phyloP scores from a whole-genome alignment of 2,113 vertebrate species.

The Isichthys henryi region DNA sequence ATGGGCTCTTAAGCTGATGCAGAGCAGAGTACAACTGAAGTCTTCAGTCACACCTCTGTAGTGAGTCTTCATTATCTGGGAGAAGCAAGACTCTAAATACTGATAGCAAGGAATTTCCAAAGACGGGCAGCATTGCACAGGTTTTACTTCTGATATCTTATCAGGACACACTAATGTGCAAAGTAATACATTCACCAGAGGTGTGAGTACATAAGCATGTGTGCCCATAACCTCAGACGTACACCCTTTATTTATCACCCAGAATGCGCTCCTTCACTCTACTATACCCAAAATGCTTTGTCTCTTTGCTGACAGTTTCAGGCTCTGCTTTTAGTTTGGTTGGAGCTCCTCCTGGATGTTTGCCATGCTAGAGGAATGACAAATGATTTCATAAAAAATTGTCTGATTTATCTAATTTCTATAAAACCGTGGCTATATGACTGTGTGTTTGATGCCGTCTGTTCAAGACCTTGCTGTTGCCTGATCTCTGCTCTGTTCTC shows the following conservation, averaged over 20 bases:
- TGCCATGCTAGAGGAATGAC: neutral
- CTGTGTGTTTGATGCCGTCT: neutral
- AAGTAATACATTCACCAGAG: neutral
- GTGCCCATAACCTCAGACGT: neutral
- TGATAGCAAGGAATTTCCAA: neutral
- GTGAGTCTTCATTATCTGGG: neutral
- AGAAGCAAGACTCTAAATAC: neutral
- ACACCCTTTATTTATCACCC: neutral
- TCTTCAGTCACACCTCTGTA: neutral
- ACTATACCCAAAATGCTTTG: neutral
- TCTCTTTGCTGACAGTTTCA: neutral
- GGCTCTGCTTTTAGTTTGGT: neutral
- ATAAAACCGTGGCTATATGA: neutral
- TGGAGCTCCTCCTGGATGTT: neutral
- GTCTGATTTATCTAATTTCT: neutral
- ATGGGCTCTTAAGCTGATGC: neutral
- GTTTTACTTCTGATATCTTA: neutral
- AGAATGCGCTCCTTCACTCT: neutral
- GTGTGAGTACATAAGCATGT: neutral
- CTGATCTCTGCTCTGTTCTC: neutral
- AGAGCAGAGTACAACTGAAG: neutral
- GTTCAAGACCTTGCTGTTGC: neutral
- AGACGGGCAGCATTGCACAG: neutral
- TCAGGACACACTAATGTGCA: neutral
- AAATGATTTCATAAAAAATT: neutral